phyloP scores from a whole-genome alignment of 2,888 invertebrate genomes.

The Ceramica pisi region DNA sequence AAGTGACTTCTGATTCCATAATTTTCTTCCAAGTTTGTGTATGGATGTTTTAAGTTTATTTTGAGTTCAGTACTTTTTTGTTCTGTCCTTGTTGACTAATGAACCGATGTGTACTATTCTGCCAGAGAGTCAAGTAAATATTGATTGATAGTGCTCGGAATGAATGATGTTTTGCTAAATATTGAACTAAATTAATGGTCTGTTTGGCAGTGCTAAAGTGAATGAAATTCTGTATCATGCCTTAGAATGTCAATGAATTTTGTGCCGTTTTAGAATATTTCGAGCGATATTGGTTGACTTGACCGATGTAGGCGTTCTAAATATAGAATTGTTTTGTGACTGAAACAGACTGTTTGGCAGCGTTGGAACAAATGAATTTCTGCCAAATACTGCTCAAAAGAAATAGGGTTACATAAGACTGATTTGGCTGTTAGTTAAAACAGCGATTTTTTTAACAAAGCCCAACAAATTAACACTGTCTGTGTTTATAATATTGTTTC shows the following conservation, averaged over 20 bases:
- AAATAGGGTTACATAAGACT: neutral
- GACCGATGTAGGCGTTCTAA: neutral
- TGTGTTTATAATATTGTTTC: neutral
- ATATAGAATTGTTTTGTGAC: constrained; percentile 14
- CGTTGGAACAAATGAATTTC: neutral
- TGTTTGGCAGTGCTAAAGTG: neutral
- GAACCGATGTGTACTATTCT: too few species aligned
- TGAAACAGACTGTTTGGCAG: constrained; percentile 34
- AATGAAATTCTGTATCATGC: too few species aligned
- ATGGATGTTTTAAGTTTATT: too few species aligned
- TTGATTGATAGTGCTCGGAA: neutral
- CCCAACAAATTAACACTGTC: too few species aligned
- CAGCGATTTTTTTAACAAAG: neutral
- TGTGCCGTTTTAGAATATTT: neutral
- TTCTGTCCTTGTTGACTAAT: too few species aligned
- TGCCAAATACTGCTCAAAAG: neutral
- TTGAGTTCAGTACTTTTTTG: too few species aligned
- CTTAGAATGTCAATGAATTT: too few species aligned
- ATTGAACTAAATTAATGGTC: neutral
- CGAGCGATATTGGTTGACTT: neutral
- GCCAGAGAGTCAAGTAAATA: too few species aligned
- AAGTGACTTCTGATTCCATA: too few species aligned
- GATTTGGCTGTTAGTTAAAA: neutral
- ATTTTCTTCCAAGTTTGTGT: too few species aligned
- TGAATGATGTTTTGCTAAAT: neutral